These are phyloP conservation scores for Pocillopora damicornis DNA, from an alignment of 64 coral and sea anemone genomes.

Conservation along the genomic window DNA sequence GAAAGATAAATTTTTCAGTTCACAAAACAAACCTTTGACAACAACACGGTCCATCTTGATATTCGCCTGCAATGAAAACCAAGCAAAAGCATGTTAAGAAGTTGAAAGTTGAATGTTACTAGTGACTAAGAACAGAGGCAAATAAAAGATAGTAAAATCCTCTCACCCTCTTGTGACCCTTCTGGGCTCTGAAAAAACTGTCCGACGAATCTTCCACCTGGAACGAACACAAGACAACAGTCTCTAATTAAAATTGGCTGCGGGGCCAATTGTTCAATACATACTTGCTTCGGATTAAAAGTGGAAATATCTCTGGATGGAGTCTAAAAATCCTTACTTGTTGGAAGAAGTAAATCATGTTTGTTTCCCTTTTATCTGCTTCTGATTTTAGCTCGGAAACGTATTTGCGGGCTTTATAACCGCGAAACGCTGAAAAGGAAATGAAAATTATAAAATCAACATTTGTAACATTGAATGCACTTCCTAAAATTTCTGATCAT, in stretches of 20 bases:
- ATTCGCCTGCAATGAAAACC: conserved; percentile 1
- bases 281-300: neutral
- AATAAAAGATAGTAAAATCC: neutral
- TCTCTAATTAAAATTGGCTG: neutral
- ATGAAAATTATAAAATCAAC: neutral
- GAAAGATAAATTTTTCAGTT: no score
- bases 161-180: conserved; percentile 16
- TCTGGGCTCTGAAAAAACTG: neutral
- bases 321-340: neutral
- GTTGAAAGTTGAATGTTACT: neutral
- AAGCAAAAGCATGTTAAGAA: neutral
- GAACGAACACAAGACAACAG: neutral
- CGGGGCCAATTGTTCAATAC: no score
- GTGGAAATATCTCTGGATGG: neutral
- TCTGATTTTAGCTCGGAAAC: conserved; percentile 9
- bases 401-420: conserved; percentile 6
- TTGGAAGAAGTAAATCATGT: conserved; percentile 32
- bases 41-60: neutral
- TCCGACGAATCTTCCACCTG: conserved; percentile 19
- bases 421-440: conserved; percentile 16
- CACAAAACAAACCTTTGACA: conserved; percentile 6
- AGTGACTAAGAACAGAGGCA: neutral
- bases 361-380: neutral
- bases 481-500: no score
- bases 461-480: no score